Evolutionary conservation across 2,113 vertebrate genomes (phyloP).

Genomic region (Casuarius casuarius): DNA sequence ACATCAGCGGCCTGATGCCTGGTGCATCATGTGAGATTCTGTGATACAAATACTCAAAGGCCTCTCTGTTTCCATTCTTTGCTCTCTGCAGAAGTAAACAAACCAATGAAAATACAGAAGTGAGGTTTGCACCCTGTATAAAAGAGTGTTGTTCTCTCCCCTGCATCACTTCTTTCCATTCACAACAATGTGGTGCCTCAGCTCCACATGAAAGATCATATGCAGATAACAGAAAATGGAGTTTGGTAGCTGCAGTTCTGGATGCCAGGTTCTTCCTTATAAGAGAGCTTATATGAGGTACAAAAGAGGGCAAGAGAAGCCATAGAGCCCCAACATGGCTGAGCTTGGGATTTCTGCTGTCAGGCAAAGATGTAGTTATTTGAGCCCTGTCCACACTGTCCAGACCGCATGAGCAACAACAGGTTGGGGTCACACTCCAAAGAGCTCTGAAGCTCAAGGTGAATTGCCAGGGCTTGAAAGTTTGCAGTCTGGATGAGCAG

Average conservation of each 20-base stretch:
- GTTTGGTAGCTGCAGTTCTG: slow-evolving; percentile 9
- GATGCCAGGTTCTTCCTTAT: background rate
- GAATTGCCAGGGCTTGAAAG: background rate
- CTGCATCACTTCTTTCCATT: background rate
- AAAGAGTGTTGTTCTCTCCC: background rate
- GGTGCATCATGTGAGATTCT: background rate
- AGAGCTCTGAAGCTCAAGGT: background rate
- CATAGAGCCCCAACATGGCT: background rate
- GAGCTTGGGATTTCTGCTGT: slow-evolving; percentile 32
- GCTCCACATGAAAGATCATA: background rate
- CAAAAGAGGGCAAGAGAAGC: slow-evolving; percentile 1
- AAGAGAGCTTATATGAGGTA: slow-evolving; percentile 2
- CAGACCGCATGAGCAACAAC: background rate
- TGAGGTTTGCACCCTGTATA: background rate
- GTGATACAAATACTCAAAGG: background rate
- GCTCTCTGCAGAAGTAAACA: background rate
- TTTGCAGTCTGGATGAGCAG: background rate
- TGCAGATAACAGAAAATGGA: background rate
- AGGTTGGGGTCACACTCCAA: background rate
- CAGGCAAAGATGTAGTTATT: background rate
- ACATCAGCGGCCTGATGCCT: background rate
- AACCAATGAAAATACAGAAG: background rate
- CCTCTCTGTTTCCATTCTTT: background rate
- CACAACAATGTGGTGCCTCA: background rate
- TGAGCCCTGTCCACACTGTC: background rate